Evolutionary conservation across 2,888 invertebrate genomes (phyloP), one percentile per base, ranked within the genome.

Genomic region (Morpho helenor): DNA sequence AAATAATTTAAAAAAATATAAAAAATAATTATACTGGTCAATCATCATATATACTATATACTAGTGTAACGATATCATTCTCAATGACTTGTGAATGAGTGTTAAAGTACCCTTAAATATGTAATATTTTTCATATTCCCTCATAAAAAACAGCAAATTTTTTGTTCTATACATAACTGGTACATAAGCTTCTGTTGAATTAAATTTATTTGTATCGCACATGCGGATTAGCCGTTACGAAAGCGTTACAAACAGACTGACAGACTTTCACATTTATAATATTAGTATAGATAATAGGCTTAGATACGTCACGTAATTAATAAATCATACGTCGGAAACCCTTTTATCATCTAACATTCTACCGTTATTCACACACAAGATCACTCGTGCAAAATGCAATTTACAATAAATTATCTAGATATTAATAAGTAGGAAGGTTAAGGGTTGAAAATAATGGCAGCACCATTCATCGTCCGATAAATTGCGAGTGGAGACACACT

Each of bases 371-470:
- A 82, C 79, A 81, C 81, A 79, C 79, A 78, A 74, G 71, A 76
- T 79, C 79, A 79, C 79, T 76, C 74, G 73, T 81, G 77, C 79
- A 80, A 78, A 87, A 87, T 87, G 89, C 87, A 89, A 90, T 89
- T 88, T 90, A 87, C 89, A 90, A 89, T 90, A 90, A 90, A 90
- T 90, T 90, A 89, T 82, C 81, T 79, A 81, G 89, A 87, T 89
- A 90, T 90, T 90, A 90, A 89, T 89, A 89, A 87, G 86, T 81
- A 78, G 79, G 79, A 79, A 84, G 85, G 86, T 84, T 86, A 87
- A 87, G 87, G 88, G 89, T 87, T 87, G 81, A 79, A 76, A 74
- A 85, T 88, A 87, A 90, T 85, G 85, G 85, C 74, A 66, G 71
- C 76, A 71, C 86, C 86, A 85, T 87, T 85, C 82, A 88, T 87